phyloP scores from a whole-genome alignment of 1,140 invertebrate species.

The Drosophila setifemur region DNA sequence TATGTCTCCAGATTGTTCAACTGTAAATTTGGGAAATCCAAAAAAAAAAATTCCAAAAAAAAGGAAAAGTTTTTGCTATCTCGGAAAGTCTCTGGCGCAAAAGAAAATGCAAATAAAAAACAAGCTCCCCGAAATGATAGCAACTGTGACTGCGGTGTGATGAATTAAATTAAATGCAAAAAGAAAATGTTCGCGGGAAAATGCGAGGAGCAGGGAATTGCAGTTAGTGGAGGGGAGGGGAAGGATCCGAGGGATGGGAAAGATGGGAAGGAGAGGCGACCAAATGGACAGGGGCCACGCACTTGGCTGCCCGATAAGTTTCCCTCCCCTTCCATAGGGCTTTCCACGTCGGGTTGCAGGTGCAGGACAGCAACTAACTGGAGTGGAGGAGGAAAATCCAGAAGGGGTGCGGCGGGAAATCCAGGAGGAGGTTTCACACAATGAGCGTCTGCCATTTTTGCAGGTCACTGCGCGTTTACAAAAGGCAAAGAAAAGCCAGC shows the following conservation, averaged over 20 bases:
- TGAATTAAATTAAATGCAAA: constrained; percentile 65
- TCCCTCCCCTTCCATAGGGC: neutral
- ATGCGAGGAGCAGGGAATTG: no score
- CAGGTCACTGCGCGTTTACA: constrained; percentile 77
- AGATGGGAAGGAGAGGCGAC: neutral
- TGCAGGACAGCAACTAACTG: constrained; percentile 11
- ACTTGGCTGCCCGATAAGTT: constrained; percentile 29
- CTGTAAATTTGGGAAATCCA: neutral
- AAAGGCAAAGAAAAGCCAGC: constrained; percentile 59
- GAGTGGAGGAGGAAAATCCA: neutral
- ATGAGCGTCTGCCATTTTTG: constrained; percentile 78
- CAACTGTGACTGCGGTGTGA: constrained; percentile 19
- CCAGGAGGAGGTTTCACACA: constrained; percentile 10
- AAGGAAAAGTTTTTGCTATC: neutral
- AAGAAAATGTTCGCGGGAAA: neutral
- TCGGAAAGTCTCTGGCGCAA: neutral
- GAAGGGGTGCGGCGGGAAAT: neutral
- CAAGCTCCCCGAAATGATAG: neutral
- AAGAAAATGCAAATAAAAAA: neutral
- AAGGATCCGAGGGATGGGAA: no score
- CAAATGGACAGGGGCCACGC: constrained; percentile 2
- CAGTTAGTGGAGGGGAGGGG: no score
- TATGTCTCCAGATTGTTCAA: no score
- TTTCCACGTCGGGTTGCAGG: constrained; percentile 21
- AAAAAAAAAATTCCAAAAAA: neutral